Conservation (phyloP, 2,113 vertebrate genomes). For the Sphyrna mokarran region DNA sequence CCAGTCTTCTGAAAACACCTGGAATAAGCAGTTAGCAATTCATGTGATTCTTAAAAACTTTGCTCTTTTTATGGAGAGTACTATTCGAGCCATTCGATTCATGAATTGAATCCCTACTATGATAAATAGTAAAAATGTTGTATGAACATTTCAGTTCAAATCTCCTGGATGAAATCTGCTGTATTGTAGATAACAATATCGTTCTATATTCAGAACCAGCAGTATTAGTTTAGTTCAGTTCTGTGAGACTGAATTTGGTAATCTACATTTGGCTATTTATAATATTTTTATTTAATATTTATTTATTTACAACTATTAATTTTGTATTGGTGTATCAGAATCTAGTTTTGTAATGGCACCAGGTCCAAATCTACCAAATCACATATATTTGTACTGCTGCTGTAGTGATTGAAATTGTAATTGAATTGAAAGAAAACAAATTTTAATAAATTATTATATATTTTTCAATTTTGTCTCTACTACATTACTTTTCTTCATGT, state of each 20-base stretch:
- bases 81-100: constrained; percentile 29
- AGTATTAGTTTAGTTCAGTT: background rate
- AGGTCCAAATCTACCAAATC: background rate
- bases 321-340: background rate
- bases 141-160: background rate
- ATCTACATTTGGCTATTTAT: background rate
- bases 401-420: background rate
- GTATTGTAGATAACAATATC: background rate
- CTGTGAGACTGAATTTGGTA: background rate
- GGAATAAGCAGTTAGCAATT: constrained; percentile 10
- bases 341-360: background rate
- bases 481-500: background rate
- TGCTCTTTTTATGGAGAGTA: constrained; percentile 7
- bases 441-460: constrained; percentile 25
- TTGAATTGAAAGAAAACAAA: background rate
- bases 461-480: background rate
- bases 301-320: constrained; percentile 11
- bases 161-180: background rate
- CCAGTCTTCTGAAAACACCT: background rate
- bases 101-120: background rate
- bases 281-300: constrained; percentile 9
- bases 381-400: background rate
- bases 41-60: constrained; percentile 32
- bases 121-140: background rate
- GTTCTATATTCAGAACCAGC: constrained; percentile 4